These are phyloP conservation scores for Stomorhina lunata DNA, from an alignment of 2,888 invertebrate genomes.

Conservation along the genomic window DNA sequence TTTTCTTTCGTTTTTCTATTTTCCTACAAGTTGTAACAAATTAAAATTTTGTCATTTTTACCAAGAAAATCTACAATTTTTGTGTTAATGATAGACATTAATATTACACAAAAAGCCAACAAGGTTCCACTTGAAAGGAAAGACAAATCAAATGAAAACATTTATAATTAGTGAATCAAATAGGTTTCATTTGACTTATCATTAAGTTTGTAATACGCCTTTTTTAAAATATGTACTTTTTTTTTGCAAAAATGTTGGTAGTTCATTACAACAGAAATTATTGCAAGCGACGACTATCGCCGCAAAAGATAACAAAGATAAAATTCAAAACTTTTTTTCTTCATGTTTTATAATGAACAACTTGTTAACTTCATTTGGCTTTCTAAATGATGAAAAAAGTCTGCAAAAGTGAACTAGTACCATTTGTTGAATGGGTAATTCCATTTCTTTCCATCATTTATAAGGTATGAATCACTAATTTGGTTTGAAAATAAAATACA, in stretches of 20 bases:
- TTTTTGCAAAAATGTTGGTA: conserved; percentile 17
- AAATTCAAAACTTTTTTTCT: not conserved
- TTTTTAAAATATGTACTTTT: not conserved
- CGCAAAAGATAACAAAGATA: not conserved
- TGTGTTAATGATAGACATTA: too few relatives aligned
- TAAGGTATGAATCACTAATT: conserved; percentile 17
- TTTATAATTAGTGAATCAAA: conserved; percentile 52
- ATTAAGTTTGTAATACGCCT: not conserved
- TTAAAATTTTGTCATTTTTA: too few relatives aligned
- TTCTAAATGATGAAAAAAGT: conserved; percentile 56
- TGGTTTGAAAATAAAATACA: too few relatives aligned
- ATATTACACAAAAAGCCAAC: not conserved
- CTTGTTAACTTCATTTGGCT: conserved; percentile 55
- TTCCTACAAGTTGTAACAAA: too few relatives aligned
- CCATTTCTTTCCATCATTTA: not conserved
- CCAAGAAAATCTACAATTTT: too few relatives aligned
- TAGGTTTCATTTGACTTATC: conserved; percentile 21
- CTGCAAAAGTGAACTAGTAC: not conserved
- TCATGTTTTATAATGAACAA: conserved; percentile 19
- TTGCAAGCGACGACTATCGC: not conserved
- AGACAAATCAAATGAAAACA: conserved; percentile 31
- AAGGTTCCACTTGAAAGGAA: conserved; percentile 51
- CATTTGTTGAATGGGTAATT: conserved; percentile 4
- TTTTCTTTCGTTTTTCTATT: too few relatives aligned
- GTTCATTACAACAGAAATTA: not conserved